phyloP scores from a whole-genome alignment of 2,888 invertebrate genomes.

The Drosophila longiperda region DNA sequence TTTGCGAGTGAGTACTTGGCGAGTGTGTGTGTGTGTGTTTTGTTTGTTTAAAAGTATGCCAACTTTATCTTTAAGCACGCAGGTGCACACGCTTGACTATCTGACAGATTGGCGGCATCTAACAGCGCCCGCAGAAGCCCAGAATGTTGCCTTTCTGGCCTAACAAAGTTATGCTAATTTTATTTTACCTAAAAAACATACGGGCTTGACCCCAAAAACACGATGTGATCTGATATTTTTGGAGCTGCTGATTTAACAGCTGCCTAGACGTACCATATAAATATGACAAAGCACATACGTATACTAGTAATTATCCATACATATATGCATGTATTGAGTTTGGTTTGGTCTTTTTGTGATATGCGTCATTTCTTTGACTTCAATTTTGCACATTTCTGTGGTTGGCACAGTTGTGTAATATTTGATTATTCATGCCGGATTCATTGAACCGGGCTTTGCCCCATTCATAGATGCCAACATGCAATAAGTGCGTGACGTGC shows the following conservation, averaged over 20 bases:
- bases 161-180: slow-evolving; percentile 52
- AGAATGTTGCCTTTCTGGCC: slow-evolving; percentile 15
- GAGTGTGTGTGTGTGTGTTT: slow-evolving; percentile 16
- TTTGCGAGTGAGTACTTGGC: slow-evolving; percentile 13
- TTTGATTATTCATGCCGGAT: slow-evolving; percentile 65
- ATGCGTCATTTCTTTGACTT: slow-evolving; percentile 37
- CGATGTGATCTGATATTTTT: slow-evolving; percentile 23
- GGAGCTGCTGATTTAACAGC: slow-evolving; percentile 18
- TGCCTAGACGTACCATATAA: slow-evolving; percentile 49
- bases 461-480: slow-evolving; percentile 11
- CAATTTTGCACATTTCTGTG: slow-evolving; percentile 16
- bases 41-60: slow-evolving; percentile 47
- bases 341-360: background rate
- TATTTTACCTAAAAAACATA: slow-evolving; percentile 32
- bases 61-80: slow-evolving; percentile 38
- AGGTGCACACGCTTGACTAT: slow-evolving; percentile 21
- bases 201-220: slow-evolving; percentile 59
- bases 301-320: background rate
- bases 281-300: background rate
- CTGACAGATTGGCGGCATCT: slow-evolving; percentile 28
- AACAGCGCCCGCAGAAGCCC: slow-evolving; percentile 20
- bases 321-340: background rate
- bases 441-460: slow-evolving; percentile 38
- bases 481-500: slow-evolving; percentile 63
- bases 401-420: slow-evolving; percentile 45